Evolutionary conservation across 2,113 vertebrate genomes (phyloP), one percentile per base, ranked within the genome.

Genomic region (Centrocercus urophasianus): DNA sequence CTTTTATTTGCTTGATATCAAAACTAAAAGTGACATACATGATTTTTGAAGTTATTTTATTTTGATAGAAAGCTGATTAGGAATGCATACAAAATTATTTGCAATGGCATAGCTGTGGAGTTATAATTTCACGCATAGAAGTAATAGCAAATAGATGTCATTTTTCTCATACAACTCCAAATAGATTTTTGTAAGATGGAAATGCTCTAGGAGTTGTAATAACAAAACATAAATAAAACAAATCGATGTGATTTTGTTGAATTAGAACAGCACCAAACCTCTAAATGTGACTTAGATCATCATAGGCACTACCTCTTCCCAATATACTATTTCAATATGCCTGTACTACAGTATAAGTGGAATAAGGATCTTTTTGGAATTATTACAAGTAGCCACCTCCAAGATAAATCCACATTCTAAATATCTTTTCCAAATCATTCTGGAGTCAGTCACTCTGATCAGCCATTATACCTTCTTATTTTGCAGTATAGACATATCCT

Each of bases 381-480:
- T 66, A 56, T 56, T 56, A 25, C 32, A 45, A 66, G 13, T 43
- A 80, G 18, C 8, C 28, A 4, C 22, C 10, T 80, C 50, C 32
- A 66, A 80, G 38, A 56, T 9, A 52, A 42, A 32, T 52, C 28
- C 50, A 11, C 28, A n/a, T 65, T 48, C 12, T 38, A 34, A 43
- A 5, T 56, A 13, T 34, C 11, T 48, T 66, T 66, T 32, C 38
- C 38, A 21, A 66, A 79, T 27, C 38, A 66, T 8, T 48, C 10
- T 42, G 3, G 1, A 7, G 48, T 48, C 40, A 48, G 6, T 38
- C 6, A 28, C 1, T 2, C 1, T 19, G 11, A 40, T n/a, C 14
- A 19, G 16, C 3, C 10, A 32, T 59, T 11, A 8, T 34, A 48
- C 8, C 40, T 64, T 72, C 12, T 38, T 14, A 25, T 63, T 82